Evolutionary conservation across 2,113 vertebrate genomes (phyloP), one percentile per base, ranked within the genome.

Genomic region (Scomber scombrus): DNA sequence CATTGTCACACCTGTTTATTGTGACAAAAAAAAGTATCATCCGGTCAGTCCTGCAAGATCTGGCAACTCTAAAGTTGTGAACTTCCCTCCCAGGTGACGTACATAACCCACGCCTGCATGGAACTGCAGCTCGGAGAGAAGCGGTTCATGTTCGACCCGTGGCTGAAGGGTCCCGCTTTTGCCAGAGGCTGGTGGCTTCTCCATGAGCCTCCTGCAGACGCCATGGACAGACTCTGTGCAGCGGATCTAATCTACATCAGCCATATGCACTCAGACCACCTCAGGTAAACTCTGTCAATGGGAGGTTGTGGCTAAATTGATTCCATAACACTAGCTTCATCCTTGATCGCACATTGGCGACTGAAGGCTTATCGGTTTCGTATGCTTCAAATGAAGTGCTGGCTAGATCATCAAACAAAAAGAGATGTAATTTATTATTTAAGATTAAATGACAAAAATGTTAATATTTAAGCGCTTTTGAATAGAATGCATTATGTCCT

Each of bases 191-290:
- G 95, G 96, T 96, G 96, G 95, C 85, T 96, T 31, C 87, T 96
- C 2, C 95, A 96, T 0, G 95, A 96, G 55, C 95, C 95, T 18
- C 96, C 95, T 0, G 75, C 85, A 1, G 94, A 96, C 23, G 91
- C 92, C 51, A 40, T 96, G 74, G 93, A 95, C 66, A 92, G 93
- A 71, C 82, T 96, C 31, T 95, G 93, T 62, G 69, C 13, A 21
- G 94, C 95, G 0, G 95, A 96, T 80, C 85, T 96, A n/a, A 89
- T 96, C 74, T 96, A 96, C 80, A 94, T 96, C 88, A 96, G 96
- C 57, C 96, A 96, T 66, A 95, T 96, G 94, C 95, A 96, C 82
- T 95, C 95, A 2, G 96, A 96, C 82, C 95, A 96, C 88, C 93
- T 96, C 71, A 96, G 95, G 96, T 95, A 92, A 50, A 45, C 46